These are phyloP conservation scores for Acronicta alni DNA, from an alignment of 2,888 invertebrate genomes.

Conservation along the genomic window DNA sequence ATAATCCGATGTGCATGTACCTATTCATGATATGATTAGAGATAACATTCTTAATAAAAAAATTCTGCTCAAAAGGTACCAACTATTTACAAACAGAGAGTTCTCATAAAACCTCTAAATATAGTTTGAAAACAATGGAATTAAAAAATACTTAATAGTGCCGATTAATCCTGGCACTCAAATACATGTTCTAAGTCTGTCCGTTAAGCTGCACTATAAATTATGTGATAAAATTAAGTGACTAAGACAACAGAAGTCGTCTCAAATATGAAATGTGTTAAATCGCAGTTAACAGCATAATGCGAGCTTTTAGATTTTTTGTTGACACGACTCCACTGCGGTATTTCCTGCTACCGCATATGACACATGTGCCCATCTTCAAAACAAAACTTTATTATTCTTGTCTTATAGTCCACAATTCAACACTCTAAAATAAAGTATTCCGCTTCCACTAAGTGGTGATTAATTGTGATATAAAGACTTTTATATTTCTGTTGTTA, in stretches of 20 bases:
- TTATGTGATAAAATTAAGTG: constrained; percentile 81
- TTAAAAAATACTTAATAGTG: constrained; percentile 46
- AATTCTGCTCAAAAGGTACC: background rate
- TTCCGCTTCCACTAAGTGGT: constrained; percentile 74
- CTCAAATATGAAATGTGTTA: constrained; percentile 87
- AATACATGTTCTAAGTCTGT: constrained; percentile 55
- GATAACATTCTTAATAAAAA: too few relatives aligned
- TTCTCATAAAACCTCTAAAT: constrained; percentile 32
- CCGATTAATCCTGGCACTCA: constrained; percentile 52
- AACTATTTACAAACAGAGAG: background rate
- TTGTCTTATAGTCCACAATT: constrained; percentile 60
- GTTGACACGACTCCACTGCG: constrained; percentile 81
- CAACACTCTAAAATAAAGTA: constrained; percentile 50
- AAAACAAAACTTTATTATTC: constrained; percentile 59
- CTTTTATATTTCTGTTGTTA: constrained; percentile 84
- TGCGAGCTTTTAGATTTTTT: constrained; percentile 85
- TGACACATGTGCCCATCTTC: constrained; percentile 44
- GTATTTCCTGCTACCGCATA: constrained; percentile 86
- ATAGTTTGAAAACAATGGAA: constrained; percentile 38
- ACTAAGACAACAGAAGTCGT: constrained; percentile 77
- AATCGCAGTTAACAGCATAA: constrained; percentile 86
- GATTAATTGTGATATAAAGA: constrained; percentile 87
- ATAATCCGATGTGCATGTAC: too few relatives aligned
- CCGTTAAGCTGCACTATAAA: constrained; percentile 59
- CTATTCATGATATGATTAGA: too few relatives aligned